Base-by-base conservation (phyloP, 2,888 invertebrate genomes). In the Thereva unica region DNA sequence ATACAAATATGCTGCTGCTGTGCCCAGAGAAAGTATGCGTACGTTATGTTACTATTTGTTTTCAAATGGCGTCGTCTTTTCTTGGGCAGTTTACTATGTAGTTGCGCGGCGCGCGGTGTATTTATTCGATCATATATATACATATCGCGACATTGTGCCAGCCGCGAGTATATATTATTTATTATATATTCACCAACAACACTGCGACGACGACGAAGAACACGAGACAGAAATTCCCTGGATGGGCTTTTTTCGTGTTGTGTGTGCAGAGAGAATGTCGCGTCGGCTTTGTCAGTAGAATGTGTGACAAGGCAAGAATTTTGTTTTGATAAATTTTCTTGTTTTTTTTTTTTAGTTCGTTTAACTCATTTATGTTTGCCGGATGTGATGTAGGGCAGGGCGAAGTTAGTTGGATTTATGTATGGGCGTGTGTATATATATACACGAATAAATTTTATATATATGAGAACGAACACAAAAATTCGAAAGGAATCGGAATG, bases 1-100 rank as follows among this genome's bases (percentile, higher is more conserved):
- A 34, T 59, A 59, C 49, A 50, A 61, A 61, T 61, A 59, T 50
- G 50, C 61, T 37, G 45, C 12, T 34, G 50, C 6, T 50, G 49
- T 23, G 47, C 4, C 9, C 6, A 34, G 40, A 61, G 50, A 50
- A 50, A 61, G 61, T 61, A 61, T 61, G 61, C 61, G 61, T 61
- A 61, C 61, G 61, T 50, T 61, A 61, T 49, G 61, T 61, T 61
- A 61, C 45, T 61, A 61, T 61, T 61, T 61, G 61, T 50, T 61
- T 53, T 61, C 50, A 61, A 61, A 61, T 50, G 61, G 61, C 61
- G 61, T 50, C 61, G 61, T 50, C 47, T 35, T 50, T 23, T 41
- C 47, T 37, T 49, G 40, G 49, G 23, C 23, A 23, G 42, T 40
- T 23, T 40, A 34, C 35, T 5, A 5, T 10, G 42, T 52, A 52